Evolutionary conservation across 2,888 invertebrate species (phyloP), one percentile per base, ranked within the genome.

Genomic region (Cheilosia grossa): DNA sequence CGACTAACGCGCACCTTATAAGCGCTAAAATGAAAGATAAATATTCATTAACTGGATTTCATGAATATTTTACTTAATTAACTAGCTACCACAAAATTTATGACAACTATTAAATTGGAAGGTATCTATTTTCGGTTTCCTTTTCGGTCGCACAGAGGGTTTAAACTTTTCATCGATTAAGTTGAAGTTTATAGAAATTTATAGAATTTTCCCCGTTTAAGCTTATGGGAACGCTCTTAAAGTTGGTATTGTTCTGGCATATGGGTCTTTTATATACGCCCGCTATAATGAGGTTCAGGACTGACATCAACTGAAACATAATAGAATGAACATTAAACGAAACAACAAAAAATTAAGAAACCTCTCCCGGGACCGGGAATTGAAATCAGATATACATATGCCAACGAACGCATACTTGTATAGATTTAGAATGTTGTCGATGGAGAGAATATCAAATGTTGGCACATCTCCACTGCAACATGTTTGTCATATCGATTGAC

Each of bases 31-130:
- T 72, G 79, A 58, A 58, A 77, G 67, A 85, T 85, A 85, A 81
- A 81, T 85, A 85, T 85, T 85, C 85, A 85, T 85, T 81, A 81
- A 77, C 33, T 70, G 49, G 75, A 67, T 72, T 77, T 72, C 85
- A 77, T 85, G 85, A 85, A 85, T 85, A 85, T 61, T 85, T 85
- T 81, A 81, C 64, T 70, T 75, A 85, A 85, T 85, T 81, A 85
- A 85, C 75, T 44, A 44, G 70, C 81, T 56, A 81, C 75, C 69
- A 70, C 54, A 66, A 37, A 85, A 85, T 85, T 81, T 85, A 85
- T 77, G 85, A 81, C 70, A 81, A 44, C 81, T 72, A 72, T 85
- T 81, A 72, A 67, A 67, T 44, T 58, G 56, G 13, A 37, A 13
- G 37, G 27, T 66, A 51, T 69, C 54, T 53, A 49, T 49, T 49